A percentile compares a stretch with the other conserved stretches of the same genome.
These are phyloP conservation scores for Lineus longissimus DNA, from an alignment of 1,140 invertebrate species.

Conservation along the genomic window DNA sequence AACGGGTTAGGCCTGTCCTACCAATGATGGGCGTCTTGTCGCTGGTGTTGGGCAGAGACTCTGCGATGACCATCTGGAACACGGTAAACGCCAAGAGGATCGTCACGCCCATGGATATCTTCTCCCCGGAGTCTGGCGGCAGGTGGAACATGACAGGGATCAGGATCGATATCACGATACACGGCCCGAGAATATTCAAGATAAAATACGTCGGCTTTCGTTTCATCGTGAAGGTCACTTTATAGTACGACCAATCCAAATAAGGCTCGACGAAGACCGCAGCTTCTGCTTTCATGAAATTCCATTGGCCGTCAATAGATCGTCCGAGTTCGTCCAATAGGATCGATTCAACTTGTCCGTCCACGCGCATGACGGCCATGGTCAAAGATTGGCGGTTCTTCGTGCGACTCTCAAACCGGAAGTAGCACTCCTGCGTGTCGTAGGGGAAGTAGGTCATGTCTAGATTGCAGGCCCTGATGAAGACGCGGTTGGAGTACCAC, in stretches of 20 bases:
- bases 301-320: slow-evolving; percentile 21
- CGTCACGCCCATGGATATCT: slow-evolving; percentile 45
- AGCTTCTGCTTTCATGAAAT: background rate
- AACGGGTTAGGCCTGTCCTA: slow-evolving; percentile 30
- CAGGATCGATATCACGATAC: slow-evolving; percentile 27
- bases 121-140: slow-evolving; percentile 32
- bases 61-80: slow-evolving; percentile 57
- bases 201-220: slow-evolving; percentile 29
- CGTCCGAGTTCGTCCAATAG: background rate
- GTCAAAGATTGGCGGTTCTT: background rate
- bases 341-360: background rate
- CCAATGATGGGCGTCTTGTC: slow-evolving; percentile 57
- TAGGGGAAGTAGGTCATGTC: slow-evolving; percentile 71
- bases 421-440: slow-evolving; percentile 64
- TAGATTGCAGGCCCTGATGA: slow-evolving; percentile 78
- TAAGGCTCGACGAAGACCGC: too few relatives aligned
- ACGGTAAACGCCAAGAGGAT: slow-evolving; percentile 58
- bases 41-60: slow-evolving; percentile 57
- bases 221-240: slow-evolving; percentile 14
- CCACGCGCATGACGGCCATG: background rate
- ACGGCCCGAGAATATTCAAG: slow-evolving; percentile 31
- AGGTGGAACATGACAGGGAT: slow-evolving; percentile 28
- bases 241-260: background rate
- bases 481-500: slow-evolving; percentile 6
- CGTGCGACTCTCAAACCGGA: slow-evolving; percentile 60